Percentiles rank a stretch among this genome's conserved stretches.
Conservation (phyloP, 1,140 invertebrate genomes). For the Harlomillsia oculata region DNA sequence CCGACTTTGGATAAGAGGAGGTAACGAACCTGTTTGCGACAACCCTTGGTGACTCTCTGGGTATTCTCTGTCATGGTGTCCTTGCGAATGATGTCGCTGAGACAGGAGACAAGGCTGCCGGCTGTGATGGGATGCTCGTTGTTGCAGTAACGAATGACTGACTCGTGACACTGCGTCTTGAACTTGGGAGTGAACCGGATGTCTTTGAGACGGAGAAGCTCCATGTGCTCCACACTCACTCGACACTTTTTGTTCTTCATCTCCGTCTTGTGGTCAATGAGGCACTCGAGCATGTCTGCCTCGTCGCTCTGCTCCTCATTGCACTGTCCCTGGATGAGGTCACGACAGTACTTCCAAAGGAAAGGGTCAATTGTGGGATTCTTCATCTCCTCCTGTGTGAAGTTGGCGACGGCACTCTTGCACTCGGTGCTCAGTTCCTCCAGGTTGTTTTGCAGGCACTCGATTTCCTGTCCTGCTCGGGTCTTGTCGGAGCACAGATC, state of each 20-base stretch:
- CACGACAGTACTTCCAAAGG: slow-evolving; percentile 30
- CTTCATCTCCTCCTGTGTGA: slow-evolving; percentile 63
- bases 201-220: slow-evolving; percentile 83
- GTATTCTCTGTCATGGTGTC: slow-evolving; percentile 70
- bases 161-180: slow-evolving; percentile 79
- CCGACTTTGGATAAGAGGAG: slow-evolving; percentile 52
- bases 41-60: slow-evolving; percentile 70
- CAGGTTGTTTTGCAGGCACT: slow-evolving; percentile 84
- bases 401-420: slow-evolving; percentile 66
- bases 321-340: slow-evolving; percentile 30
- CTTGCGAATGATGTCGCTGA: slow-evolving; percentile 79
- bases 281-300: slow-evolving; percentile 78
- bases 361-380: slow-evolving; percentile 32
- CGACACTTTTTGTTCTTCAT: slow-evolving; percentile 69
- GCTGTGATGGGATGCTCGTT: slow-evolving; percentile 38
- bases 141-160: slow-evolving; percentile 68
- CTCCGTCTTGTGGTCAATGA: slow-evolving; percentile 87
- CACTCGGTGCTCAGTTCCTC: slow-evolving; percentile 57
- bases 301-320: slow-evolving; percentile 40
- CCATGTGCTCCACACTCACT: slow-evolving; percentile 87
- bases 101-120: slow-evolving; percentile 67
- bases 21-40: slow-evolving; percentile 65
- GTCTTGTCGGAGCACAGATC: slow-evolving; percentile 71
- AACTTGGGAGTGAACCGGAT: slow-evolving; percentile 92
- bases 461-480: slow-evolving; percentile 74